Base-by-base conservation (phyloP, 2,113 vertebrate species). In the Nematolebias whitei region DNA sequence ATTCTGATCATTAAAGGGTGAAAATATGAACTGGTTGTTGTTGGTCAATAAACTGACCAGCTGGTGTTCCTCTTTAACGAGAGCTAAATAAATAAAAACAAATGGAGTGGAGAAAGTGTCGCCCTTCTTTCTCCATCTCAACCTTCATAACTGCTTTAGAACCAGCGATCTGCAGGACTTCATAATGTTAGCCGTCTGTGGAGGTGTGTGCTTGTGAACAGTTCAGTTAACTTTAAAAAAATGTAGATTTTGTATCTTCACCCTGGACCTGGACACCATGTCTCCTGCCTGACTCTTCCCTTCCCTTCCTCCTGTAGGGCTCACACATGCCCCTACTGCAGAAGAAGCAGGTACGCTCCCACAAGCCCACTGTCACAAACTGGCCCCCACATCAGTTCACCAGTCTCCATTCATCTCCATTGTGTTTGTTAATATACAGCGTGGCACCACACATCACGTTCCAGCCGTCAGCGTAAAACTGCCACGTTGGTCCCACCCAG, bases 261-360 rank as follows among this genome's bases (percentile, higher is more conserved):
- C 18, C n/a, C 12, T 14, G 23, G 15, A 2, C 9, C 4, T 9
- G 16, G 50, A 13, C 11, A 22, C 49, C 12, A 2, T 16, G 6
- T 43, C 22, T 23, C 45, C 45, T 66, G 23, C 70, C 68, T 85
- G 52, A 61, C 35, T 88, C 47, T 70, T 19, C 57, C 74, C 80
- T 76, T 56, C 51, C 76, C 71, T 81, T 70, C 84, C 55, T 66
- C 66, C 76, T 87, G 83, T 88, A 92, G 92, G 81, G 87, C 84
- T 78, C 90, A 79, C 76, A 87, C 89, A 70, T 93, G 92, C 85
- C 92, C 92, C 35, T 92, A 90, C 90, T 93, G 91, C 89, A 88
- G 80, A 80, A 90, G 91, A 86, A 92, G 90, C 91, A 93, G 92
- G 92, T 93, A 92, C 9, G 83, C 84, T 72, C 45, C 59, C 52